Evolutionary conservation across 2,113 vertebrate species (phyloP).

Genomic region (Camelus bactrianus): DNA sequence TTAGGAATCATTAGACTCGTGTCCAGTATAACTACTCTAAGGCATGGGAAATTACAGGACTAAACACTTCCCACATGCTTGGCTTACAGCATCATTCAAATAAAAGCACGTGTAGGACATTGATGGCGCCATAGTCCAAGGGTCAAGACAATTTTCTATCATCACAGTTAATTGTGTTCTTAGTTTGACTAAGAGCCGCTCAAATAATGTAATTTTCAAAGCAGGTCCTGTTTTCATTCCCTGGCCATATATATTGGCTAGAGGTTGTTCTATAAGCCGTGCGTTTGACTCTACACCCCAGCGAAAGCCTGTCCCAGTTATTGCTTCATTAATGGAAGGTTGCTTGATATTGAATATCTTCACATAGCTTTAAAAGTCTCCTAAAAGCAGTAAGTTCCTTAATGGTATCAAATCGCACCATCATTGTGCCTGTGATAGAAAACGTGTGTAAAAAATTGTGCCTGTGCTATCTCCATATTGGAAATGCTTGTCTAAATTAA

Average conservation of each 20-base stretch:
- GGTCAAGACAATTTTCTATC: neutral
- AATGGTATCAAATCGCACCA: conserved; percentile 34
- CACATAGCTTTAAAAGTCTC: conserved; percentile 40
- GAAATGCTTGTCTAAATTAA: conserved; percentile 69
- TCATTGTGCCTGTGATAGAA: conserved; percentile 58
- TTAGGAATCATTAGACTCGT: neutral
- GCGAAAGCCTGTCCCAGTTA: conserved; percentile 32
- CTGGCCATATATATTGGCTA: neutral
- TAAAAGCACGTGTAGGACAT: neutral
- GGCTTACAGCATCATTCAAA: neutral
- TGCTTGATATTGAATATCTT: conserved; percentile 42
- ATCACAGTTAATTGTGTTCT: neutral
- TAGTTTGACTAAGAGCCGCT: neutral
- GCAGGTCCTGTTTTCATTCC: neutral
- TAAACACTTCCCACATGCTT: neutral
- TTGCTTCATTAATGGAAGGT: conserved; percentile 60
- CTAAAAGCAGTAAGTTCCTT: neutral
- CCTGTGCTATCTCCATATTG: neutral
- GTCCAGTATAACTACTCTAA: neutral
- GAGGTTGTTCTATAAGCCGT: neutral
- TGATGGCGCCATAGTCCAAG: neutral
- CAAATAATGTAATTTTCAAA: neutral
- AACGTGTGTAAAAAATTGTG: conserved; percentile 66
- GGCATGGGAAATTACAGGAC: neutral
- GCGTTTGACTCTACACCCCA: neutral